A percentile compares a stretch with the other conserved stretches of the same genome.
These are phyloP conservation scores for Limnephilus lunatus DNA, from an alignment of 2,888 invertebrate genomes.

Conservation along the genomic window DNA sequence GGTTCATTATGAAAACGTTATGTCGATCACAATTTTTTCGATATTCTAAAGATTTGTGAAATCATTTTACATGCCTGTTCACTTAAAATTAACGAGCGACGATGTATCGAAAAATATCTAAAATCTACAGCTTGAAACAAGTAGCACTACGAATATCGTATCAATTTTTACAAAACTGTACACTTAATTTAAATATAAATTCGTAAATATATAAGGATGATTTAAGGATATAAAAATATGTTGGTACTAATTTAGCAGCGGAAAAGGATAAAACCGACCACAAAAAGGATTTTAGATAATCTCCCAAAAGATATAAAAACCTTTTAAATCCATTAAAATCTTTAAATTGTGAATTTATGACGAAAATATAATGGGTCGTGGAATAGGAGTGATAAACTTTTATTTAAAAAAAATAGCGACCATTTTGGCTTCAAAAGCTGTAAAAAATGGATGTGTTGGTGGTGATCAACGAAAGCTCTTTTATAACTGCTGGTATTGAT, in stretches of 20 bases:
- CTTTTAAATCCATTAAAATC: slow-evolving; percentile 2
- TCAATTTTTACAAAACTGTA: neutral
- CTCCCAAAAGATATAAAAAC: neutral
- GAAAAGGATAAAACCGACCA: slow-evolving; percentile 6
- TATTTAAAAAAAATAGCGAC: neutral
- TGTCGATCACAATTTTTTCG: no score
- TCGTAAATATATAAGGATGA: neutral
- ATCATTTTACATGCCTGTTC: no score
- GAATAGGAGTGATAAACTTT: neutral
- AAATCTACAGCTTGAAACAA: neutral
- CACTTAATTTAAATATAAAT: neutral
- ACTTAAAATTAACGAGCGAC: no score
- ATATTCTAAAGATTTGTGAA: no score
- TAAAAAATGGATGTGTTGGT: neutral
- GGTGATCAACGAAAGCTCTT: neutral
- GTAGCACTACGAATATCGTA: neutral
- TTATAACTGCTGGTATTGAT: neutral
- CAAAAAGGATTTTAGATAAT: slow-evolving; percentile 8
- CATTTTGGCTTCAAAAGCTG: neutral
- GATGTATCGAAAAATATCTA: no score
- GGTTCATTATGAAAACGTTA: no score
- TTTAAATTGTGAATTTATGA: neutral
- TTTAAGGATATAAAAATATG: neutral
- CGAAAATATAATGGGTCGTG: neutral
- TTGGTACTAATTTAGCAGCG: neutral